phyloP scores from a whole-genome alignment of 2,797 vertebrate species.

The Buceros bicornis region DNA sequence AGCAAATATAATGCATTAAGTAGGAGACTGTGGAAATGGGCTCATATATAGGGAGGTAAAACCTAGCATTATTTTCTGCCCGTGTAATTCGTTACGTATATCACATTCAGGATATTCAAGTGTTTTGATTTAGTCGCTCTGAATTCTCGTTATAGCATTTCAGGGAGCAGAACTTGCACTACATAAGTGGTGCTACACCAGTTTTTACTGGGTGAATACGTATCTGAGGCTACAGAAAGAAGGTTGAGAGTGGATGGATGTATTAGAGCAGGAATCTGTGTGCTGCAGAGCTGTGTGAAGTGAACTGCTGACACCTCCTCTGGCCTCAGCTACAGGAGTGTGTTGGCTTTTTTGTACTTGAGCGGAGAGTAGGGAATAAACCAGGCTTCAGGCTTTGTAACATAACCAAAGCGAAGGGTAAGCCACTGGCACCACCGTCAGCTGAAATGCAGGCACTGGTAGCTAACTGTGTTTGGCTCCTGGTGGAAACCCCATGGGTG shows the following conservation, averaged over 20 bases:
- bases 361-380: not conserved
- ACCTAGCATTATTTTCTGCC: not conserved
- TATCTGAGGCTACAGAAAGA: not conserved
- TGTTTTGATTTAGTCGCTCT: not conserved
- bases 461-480: accelerated
- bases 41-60: not conserved
- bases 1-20: not conserved
- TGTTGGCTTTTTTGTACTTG: not conserved
- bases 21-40: not conserved
- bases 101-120: not conserved
- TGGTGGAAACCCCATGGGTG: accelerated
- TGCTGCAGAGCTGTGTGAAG: not conserved
- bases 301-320: not conserved
- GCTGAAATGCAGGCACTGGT: not conserved
- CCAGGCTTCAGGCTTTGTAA: not conserved
- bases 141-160: not conserved
- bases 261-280: not conserved
- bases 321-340: not conserved
- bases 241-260: not conserved
- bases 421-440: accelerated
- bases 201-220: not conserved
- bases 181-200: not conserved
- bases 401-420: not conserved
- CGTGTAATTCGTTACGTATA: not conserved
- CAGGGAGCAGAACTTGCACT: not conserved